Percentiles rank a stretch among this genome's conserved stretches.
Evolutionary conservation across 1,140 invertebrate genomes (phyloP).

Genomic region (Luehdorfia chinensis): DNA sequence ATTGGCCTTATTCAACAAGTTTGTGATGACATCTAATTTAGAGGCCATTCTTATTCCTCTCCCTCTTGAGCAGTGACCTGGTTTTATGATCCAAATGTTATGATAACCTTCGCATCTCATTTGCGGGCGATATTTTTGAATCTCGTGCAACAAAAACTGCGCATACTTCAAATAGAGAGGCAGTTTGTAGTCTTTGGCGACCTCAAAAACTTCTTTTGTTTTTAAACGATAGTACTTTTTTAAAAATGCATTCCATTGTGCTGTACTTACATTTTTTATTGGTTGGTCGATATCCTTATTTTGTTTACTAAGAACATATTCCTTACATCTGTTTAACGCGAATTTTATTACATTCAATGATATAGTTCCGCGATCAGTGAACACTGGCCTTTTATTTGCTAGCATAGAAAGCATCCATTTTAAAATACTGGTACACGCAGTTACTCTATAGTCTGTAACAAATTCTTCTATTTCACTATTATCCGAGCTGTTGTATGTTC

Average conservation of each 20-base stretch:
- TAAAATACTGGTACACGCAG: constrained; percentile 88
- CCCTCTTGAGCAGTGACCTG: constrained; percentile 90
- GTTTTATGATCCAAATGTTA: constrained; percentile 97
- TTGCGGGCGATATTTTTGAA: constrained; percentile 81
- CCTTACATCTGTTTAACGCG: constrained; percentile 78
- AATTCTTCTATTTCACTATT: constrained; percentile 75
- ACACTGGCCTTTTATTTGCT: constrained; percentile 55
- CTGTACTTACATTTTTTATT: constrained; percentile 51
- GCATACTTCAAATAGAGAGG: constrained; percentile 75
- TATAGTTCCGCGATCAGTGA: constrained; percentile 66
- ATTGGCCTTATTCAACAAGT: constrained; percentile 74
- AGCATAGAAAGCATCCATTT: constrained; percentile 83
- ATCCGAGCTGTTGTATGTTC: constrained; percentile 76
- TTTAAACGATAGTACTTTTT: constrained; percentile 77
- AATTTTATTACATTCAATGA: constrained; percentile 75
- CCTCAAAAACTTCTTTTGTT: constrained; percentile 52
- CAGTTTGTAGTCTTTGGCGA: constrained; percentile 66
- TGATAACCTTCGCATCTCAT: constrained; percentile 85
- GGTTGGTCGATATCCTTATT: constrained; percentile 76
- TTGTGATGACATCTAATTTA: constrained; percentile 81
- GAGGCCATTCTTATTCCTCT: constrained; percentile 85
- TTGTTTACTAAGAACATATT: constrained; percentile 69
- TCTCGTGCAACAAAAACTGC: constrained; percentile 78
- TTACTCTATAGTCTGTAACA: constrained; percentile 82
- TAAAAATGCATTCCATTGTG: constrained; percentile 86